Base-by-base conservation (phyloP, 2,888 invertebrate species). In the Eupithecia inturbata region DNA sequence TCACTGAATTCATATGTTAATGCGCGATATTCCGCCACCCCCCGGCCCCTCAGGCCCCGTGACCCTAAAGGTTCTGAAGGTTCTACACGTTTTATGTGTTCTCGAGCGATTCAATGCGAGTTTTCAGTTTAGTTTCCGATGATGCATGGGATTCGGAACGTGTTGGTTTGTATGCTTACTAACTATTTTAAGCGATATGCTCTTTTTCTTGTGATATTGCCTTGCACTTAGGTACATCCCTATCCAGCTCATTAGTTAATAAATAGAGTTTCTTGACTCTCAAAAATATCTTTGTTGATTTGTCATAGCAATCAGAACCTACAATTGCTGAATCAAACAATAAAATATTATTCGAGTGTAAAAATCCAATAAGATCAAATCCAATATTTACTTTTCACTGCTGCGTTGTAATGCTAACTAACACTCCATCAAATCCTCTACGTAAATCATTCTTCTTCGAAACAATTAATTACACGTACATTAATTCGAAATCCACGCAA, bases 1-100 rank as follows among this genome's bases (percentile, higher is more conserved):
- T 85, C 85, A 83, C 86, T 84, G 90, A 90, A 92, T 91, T 92
- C 91, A 90, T 91, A 91, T 91, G 92, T 82, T 91, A 92, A 92
- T 91, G 84, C 84, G 83, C 83, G 85, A 88, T 89, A 89, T 89
- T 88, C 87, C 83, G 84, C 85, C 86, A n/a, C 89, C 90, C 88
- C 66, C 22, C 75, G 88, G 89, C 82, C 83, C 85, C 84, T 3
- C 5, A 57, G 57, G 57, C 14, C 26, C 57, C 57, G 85, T 82
- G 86, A 84, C 88, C 87, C 86, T 84, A 83, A 88, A 87, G 87
- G 85, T 87, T 84, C 36, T 10, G 33, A 63, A 63, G 63, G 31
- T 63, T 31, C n/a, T 16, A 84, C 80, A 75, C 74, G 78, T 77
- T 79, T 79, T 79, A 78, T 78, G 76, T 71, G 72, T 78, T 78